These are phyloP conservation scores for Tenthredo livida DNA, from an alignment of 2,888 invertebrate genomes.

Conservation along the genomic window DNA sequence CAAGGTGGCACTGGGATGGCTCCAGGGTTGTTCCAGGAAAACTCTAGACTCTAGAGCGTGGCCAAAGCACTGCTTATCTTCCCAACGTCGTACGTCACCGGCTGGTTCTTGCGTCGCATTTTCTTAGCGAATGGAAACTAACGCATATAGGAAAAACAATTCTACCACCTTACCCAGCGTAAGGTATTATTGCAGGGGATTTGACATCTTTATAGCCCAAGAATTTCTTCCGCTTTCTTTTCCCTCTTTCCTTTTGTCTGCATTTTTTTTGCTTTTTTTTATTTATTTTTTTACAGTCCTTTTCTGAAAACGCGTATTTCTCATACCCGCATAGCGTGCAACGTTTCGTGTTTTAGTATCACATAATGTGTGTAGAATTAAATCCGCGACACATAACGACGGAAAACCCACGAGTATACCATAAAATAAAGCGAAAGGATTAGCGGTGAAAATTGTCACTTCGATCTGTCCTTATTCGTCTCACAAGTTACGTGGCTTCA, in stretches of 20 bases:
- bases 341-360: not conserved
- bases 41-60: constrained; percentile 25
- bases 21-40: constrained; percentile 28
- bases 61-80: constrained; percentile 46
- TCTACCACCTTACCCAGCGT: not conserved
- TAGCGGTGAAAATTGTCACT: constrained; percentile 6
- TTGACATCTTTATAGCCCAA: constrained; percentile 35
- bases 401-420: not conserved
- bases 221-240: not conserved
- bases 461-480: constrained; percentile 30
- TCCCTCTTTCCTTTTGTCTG: not conserved
- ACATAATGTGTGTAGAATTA: not conserved
- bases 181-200: constrained; percentile 1
- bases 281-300: not conserved
- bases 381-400: not conserved
- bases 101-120: constrained; percentile 43
- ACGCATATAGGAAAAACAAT: constrained; percentile 42
- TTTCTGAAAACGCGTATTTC: not conserved
- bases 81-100: constrained; percentile 45
- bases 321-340: constrained; percentile 14
- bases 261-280: not conserved
- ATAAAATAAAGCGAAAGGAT: constrained; percentile 11
- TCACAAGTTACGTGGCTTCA: constrained; percentile 37
- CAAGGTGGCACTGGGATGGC: constrained; percentile 9
- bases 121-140: constrained; percentile 41